phyloP scores from a whole-genome alignment of 2,888 invertebrate genomes.

The Dysmachus trigonus region DNA sequence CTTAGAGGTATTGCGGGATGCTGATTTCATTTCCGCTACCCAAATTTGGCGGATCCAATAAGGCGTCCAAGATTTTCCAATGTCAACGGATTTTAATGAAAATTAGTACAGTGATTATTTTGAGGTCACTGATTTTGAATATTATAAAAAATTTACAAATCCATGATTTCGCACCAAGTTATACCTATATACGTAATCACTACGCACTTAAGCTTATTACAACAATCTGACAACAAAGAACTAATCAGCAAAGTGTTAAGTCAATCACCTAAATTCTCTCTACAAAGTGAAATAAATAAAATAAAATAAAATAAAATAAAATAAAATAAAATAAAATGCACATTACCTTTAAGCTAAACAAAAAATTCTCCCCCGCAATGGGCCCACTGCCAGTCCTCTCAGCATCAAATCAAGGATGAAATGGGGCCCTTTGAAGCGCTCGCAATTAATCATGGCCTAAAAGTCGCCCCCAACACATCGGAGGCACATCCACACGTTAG shows the following conservation, averaged over 20 bases:
- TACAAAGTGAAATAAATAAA: background rate
- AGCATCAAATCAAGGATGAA: background rate
- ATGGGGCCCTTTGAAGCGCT: background rate
- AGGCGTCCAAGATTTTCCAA: no score
- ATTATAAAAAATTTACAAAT: no score
- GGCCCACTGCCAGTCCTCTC: background rate
- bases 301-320: background rate
- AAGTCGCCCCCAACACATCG: background rate
- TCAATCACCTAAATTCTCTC: background rate
- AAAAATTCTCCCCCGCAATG: background rate
- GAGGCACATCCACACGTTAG: background rate
- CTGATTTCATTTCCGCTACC: no score
- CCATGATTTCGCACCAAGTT: no score
- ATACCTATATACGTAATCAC: no score
- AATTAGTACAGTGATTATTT: no score
- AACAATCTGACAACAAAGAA: background rate
- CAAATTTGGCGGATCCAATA: no score
- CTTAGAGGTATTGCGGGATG: no score
- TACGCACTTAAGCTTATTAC: background rate
- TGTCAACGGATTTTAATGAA: no score
- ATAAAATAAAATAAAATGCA: background rate
- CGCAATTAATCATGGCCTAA: conserved; percentile 13
- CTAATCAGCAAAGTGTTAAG: background rate
- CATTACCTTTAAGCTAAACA: background rate
- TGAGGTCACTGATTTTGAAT: no score